Conservation (phyloP, 2,888 invertebrate genomes). For the Clostera curtula region DNA sequence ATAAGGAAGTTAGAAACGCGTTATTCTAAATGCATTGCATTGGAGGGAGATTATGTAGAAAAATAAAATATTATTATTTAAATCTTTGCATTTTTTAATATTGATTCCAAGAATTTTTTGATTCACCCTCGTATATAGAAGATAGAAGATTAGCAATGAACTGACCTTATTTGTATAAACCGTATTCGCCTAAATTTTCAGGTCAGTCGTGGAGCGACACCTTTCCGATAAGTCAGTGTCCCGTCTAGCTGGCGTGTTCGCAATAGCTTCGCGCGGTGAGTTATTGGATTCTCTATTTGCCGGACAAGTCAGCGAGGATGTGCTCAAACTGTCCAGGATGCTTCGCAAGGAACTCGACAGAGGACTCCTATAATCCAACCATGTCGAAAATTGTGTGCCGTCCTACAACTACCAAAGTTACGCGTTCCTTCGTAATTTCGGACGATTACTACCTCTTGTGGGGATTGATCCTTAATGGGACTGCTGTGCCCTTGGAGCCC, state of each 20-base stretch:
- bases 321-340: conserved; percentile 59
- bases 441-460: conserved; percentile 20
- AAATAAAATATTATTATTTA: too few species aligned
- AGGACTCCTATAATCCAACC: conserved; percentile 54
- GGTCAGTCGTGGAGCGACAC: conserved; percentile 83
- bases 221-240: conserved; percentile 89
- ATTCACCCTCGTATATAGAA: too few species aligned
- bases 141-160: too few species aligned
- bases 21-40: too few species aligned
- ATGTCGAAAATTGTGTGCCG: conserved; percentile 38
- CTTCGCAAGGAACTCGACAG: conserved; percentile 64
- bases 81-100: too few species aligned
- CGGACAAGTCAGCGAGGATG: conserved; percentile 59
- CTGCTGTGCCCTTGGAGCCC: conserved; percentile 14
- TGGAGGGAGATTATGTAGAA: too few species aligned
- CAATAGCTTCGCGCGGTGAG: conserved; percentile 55
- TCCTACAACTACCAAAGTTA: conserved; percentile 43
- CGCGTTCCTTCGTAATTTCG: conserved; percentile 34
- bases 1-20: too few species aligned
- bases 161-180: too few species aligned
- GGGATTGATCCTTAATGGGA: conserved; percentile 10
- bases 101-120: too few species aligned
- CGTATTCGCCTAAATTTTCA: conserved; percentile 38
- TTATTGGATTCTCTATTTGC: conserved; percentile 61
- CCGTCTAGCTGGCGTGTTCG: conserved; percentile 86